Percentiles rank a stretch among this genome's conserved stretches.
These are phyloP conservation scores for Heterocephalus glaber DNA, from an alignment of 2,113 vertebrate species.

Conservation along the genomic window DNA sequence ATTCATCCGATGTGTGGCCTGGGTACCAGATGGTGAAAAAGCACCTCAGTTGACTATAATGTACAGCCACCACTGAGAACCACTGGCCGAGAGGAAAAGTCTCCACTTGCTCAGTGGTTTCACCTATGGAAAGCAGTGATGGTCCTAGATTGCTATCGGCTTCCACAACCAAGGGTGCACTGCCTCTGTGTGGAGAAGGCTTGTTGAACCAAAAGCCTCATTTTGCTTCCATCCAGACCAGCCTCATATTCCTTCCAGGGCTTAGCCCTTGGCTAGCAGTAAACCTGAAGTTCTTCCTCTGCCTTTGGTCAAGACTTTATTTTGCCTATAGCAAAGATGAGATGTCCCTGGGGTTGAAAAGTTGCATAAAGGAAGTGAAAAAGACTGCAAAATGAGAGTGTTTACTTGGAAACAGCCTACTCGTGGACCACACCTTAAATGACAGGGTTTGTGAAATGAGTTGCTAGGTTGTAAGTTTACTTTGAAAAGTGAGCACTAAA, in stretches of 20 bases:
- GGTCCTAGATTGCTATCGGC: background rate
- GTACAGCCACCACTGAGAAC: background rate
- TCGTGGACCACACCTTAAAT: background rate
- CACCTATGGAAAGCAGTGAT: background rate
- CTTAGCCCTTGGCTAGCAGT: background rate
- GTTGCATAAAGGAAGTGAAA: constrained; percentile 1
- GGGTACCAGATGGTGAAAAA: background rate
- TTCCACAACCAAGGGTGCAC: background rate
- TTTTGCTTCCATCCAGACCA: background rate
- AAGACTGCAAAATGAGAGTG: background rate
- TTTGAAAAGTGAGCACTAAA: constrained; percentile 20
- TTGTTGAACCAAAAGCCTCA: background rate
- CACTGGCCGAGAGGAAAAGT: background rate
- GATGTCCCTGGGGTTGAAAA: background rate
- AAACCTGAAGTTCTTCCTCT: background rate
- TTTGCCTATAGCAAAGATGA: background rate
- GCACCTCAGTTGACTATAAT: background rate
- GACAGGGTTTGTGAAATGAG: background rate
- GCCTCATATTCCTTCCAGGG: background rate
- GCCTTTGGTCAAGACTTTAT: background rate
- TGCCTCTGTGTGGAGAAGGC: background rate
- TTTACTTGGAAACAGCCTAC: background rate
- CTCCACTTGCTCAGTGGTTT: background rate
- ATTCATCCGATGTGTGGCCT: background rate
- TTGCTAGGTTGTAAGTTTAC: constrained; percentile 15